phyloP scores from a whole-genome alignment of 2,113 vertebrate genomes.

The Ivindomyrus marchei region DNA sequence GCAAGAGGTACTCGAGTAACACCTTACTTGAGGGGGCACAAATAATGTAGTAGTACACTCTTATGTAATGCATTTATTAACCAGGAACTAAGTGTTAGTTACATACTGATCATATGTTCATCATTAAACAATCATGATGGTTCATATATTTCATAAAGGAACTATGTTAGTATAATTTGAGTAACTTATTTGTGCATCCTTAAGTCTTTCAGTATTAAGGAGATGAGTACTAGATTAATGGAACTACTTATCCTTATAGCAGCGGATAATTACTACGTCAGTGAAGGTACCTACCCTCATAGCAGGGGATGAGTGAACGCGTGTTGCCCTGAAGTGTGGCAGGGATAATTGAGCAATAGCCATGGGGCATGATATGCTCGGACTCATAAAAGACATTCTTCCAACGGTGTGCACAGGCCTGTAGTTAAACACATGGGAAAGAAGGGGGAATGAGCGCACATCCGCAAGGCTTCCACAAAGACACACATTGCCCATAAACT shows the following conservation, averaged over 20 bases:
- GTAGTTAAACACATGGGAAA: constrained; percentile 21
- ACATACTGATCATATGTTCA: not conserved
- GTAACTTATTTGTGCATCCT: not conserved
- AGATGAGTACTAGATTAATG: not conserved
- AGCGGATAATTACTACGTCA: not conserved
- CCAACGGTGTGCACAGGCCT: constrained; percentile 98
- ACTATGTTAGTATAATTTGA: not conserved
- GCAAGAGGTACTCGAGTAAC: not conserved
- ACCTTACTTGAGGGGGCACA: not conserved
- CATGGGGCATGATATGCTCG: constrained; percentile 86
- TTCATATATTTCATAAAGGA: not conserved
- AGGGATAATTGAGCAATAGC: constrained; percentile 88
- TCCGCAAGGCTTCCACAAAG: not conserved
- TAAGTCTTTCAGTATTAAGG: not conserved
- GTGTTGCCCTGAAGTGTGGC: constrained; percentile 75
- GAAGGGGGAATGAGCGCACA: not conserved
- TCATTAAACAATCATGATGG: not conserved
- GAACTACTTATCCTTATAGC: not conserved
- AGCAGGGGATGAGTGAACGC: constrained; percentile 81
- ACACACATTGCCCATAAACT: not conserved
- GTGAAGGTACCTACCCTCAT: constrained; percentile 73
- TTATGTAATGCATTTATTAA: not conserved
- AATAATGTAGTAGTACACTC: not conserved
- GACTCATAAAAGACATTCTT: constrained; percentile 91
- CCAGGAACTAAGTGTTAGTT: not conserved